These are phyloP conservation scores for Epinephelus cyanopodus DNA, from an alignment of 2,113 vertebrate species.

Conservation along the genomic window DNA sequence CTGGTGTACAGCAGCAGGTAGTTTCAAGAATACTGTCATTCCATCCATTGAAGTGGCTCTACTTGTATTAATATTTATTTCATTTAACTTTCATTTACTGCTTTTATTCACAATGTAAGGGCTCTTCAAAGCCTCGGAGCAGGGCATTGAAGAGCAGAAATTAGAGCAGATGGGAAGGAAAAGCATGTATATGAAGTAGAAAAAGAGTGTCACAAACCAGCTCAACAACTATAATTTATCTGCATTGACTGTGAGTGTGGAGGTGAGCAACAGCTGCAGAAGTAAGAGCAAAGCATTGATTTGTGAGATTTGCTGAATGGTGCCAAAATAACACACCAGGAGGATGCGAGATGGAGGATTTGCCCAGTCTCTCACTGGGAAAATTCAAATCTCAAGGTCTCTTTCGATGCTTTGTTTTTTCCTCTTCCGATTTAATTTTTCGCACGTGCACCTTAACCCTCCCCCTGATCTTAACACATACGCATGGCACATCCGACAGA, in stretches of 20 bases:
- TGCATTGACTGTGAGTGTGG: not conserved
- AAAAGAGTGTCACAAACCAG: not conserved
- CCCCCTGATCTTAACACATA: not conserved
- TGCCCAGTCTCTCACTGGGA: not conserved
- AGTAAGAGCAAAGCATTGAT: not conserved
- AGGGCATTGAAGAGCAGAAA: not conserved
- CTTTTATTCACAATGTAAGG: not conserved
- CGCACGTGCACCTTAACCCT: slow-evolving; percentile 9
- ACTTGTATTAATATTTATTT: not conserved
- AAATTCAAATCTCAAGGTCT: slow-evolving; percentile 4
- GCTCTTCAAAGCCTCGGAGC: not conserved
- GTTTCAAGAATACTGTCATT: not conserved
- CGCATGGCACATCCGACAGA: too few relatives aligned
- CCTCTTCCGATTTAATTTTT: not conserved
- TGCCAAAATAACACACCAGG: not conserved
- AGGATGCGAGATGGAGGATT: not conserved
- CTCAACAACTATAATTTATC: not conserved
- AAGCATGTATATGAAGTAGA: not conserved
- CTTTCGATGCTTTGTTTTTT: slow-evolving; percentile 2
- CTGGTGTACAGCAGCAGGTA: too few relatives aligned
- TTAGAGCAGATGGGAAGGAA: not conserved
- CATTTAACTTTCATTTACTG: not conserved
- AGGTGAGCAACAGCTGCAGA: not conserved
- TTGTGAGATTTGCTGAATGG: not conserved
- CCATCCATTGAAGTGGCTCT: not conserved